These are phyloP conservation scores for Silurus asotus DNA, from an alignment of 2,113 vertebrate genomes.

Conservation along the genomic window DNA sequence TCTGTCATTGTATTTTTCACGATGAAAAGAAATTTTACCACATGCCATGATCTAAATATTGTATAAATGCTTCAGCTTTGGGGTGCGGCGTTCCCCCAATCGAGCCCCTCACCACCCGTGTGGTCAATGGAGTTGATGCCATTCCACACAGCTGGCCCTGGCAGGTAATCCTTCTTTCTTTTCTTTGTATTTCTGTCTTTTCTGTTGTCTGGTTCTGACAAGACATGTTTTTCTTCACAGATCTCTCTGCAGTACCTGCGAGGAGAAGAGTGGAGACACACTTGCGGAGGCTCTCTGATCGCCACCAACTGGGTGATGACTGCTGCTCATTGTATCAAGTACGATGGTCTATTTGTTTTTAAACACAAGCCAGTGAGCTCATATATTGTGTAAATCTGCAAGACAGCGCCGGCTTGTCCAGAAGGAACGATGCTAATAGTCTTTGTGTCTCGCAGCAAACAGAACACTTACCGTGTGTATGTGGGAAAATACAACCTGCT, in stretches of 20 bases:
- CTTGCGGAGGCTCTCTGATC: constrained; percentile 78
- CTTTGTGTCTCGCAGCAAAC: constrained; percentile 59
- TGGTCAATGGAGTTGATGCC: constrained; percentile 84
- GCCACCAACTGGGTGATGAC: constrained; percentile 81
- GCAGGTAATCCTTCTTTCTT: constrained; percentile 76
- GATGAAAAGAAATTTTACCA: not conserved
- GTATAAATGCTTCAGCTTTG: constrained; percentile 68
- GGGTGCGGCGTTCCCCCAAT: constrained; percentile 82
- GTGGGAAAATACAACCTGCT: constrained; percentile 84
- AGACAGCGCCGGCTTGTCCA: not conserved
- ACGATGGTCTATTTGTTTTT: constrained; percentile 29
- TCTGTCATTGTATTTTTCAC: not conserved
- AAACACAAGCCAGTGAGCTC: not conserved
- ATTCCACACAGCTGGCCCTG: constrained; percentile 89
- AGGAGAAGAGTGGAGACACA: constrained; percentile 71
- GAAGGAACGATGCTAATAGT: not conserved
- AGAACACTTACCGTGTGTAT: constrained; percentile 79
- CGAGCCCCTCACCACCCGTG: constrained; percentile 70
- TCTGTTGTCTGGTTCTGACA: not conserved
- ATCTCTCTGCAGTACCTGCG: constrained; percentile 77
- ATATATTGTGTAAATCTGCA: not conserved
- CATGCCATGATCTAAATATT: not conserved
- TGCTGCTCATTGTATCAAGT: constrained; percentile 82
- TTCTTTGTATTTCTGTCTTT: not conserved
- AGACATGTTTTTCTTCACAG: constrained; percentile 46